Conservation (phyloP, 2,113 vertebrate species). For the Elanus axillaris region DNA sequence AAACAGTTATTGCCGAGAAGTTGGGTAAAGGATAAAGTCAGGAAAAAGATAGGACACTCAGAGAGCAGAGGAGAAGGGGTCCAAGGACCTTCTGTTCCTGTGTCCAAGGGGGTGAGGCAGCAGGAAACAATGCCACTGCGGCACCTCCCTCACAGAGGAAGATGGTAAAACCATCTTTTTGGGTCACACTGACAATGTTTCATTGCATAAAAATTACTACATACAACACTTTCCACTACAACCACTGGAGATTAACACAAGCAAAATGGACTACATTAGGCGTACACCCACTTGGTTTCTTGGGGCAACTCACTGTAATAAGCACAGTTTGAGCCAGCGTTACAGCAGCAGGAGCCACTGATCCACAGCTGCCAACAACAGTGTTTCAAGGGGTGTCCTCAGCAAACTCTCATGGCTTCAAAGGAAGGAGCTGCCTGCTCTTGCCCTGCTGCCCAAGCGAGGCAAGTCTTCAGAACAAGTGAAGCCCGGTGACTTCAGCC, state of each 20-base stretch:
- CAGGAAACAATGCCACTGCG: background rate
- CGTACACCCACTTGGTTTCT: background rate
- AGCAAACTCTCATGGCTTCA: background rate
- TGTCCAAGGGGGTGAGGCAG: background rate
- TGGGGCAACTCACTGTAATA: background rate
- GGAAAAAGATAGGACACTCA: background rate
- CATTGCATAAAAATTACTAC: background rate
- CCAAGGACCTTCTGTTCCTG: background rate
- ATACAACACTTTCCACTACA: background rate
- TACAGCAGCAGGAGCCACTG: background rate
- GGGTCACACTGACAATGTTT: background rate
- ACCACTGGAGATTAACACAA: background rate
- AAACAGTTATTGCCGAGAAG: background rate
- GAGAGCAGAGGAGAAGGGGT: background rate
- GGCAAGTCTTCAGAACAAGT: background rate
- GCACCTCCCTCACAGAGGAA: background rate
- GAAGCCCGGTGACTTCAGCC: background rate
- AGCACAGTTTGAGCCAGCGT: background rate
- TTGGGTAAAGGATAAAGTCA: background rate
- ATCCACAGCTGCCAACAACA: background rate
- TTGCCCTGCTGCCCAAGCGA: background rate
- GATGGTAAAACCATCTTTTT: background rate
- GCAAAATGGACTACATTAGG: background rate
- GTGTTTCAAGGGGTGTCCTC: background rate
- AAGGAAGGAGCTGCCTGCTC: background rate